Conservation (phyloP, 1,140 invertebrate genomes). For the Sminthurinus signatus region DNA sequence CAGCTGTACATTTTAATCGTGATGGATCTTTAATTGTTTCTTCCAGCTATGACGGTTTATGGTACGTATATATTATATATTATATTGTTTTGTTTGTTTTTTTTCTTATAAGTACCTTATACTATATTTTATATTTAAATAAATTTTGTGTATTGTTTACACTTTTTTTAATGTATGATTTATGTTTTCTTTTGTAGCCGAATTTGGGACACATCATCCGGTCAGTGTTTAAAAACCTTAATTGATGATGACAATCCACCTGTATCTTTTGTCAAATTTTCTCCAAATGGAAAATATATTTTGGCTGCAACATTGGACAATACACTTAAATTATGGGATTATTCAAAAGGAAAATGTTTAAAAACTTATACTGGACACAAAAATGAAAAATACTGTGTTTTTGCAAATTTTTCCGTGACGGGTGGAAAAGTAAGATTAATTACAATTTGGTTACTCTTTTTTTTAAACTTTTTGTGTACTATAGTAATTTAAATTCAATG, state of each 20-base stretch:
- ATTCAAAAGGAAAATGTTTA: slow-evolving; percentile 93
- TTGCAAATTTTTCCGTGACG: slow-evolving; percentile 99
- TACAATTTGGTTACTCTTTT: slow-evolving; percentile 16
- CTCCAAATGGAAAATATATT: slow-evolving; percentile 99
- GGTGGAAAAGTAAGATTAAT: slow-evolving; percentile 79
- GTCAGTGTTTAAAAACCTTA: slow-evolving; percentile 97
- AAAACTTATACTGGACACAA: slow-evolving; percentile 97
- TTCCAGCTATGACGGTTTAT: slow-evolving; percentile 97
- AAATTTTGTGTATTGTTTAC: too few relatives aligned
- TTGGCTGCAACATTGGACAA: slow-evolving; percentile 96
- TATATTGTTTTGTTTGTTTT: too few relatives aligned
- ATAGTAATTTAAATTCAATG: slow-evolving; percentile 39
- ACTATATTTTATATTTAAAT: too few relatives aligned
- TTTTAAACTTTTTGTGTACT: neutral
- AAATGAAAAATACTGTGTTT: slow-evolving; percentile 99
- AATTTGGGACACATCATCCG: slow-evolving; percentile 99
- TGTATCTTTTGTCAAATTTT: slow-evolving; percentile 99
- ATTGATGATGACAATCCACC: slow-evolving; percentile 94
- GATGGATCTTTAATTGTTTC: slow-evolving; percentile 98
- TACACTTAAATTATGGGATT: slow-evolving; percentile 94
- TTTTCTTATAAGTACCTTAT: too few relatives aligned
- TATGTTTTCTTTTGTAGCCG: slow-evolving; percentile 60
- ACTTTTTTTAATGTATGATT: too few relatives aligned
- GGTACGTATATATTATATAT: slow-evolving; percentile 52
- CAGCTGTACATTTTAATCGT: slow-evolving; percentile 95